phyloP scores from a whole-genome alignment of 2,113 vertebrate genomes.

The Natator depressus region DNA sequence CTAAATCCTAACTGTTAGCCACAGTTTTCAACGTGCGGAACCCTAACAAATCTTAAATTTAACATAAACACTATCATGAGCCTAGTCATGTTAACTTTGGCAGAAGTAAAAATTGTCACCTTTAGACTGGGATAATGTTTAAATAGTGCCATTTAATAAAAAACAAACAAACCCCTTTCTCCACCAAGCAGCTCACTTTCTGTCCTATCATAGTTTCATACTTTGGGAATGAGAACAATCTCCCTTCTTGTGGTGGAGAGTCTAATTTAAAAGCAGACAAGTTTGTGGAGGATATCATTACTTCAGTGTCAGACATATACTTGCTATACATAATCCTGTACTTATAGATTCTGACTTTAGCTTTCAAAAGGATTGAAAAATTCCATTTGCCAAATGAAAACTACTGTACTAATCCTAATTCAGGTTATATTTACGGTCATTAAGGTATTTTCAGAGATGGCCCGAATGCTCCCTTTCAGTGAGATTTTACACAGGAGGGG shows the following conservation, averaged over 20 bases:
- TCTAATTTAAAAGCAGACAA: constrained; percentile 8
- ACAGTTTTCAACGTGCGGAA: no score
- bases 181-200: not conserved
- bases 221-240: constrained; percentile 23
- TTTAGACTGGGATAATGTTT: not conserved
- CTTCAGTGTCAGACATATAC: not conserved
- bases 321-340: not conserved
- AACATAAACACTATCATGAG: not conserved
- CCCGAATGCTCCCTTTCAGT: not conserved
- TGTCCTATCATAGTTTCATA: constrained; percentile 13
- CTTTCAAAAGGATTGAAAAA: not conserved
- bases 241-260: not conserved
- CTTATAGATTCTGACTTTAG: not conserved
- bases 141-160: not conserved
- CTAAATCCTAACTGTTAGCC: not conserved
- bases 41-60: not conserved
- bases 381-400: not conserved
- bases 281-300: not conserved
- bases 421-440: fast-evolving
- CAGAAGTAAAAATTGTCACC: not conserved
- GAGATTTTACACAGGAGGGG: not conserved
- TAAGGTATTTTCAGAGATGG: not conserved
- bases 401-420: not conserved
- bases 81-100: not conserved
- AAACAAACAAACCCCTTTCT: not conserved